Base-by-base conservation (phyloP, 2,113 vertebrate genomes). In the Caranx melampygus region DNA sequence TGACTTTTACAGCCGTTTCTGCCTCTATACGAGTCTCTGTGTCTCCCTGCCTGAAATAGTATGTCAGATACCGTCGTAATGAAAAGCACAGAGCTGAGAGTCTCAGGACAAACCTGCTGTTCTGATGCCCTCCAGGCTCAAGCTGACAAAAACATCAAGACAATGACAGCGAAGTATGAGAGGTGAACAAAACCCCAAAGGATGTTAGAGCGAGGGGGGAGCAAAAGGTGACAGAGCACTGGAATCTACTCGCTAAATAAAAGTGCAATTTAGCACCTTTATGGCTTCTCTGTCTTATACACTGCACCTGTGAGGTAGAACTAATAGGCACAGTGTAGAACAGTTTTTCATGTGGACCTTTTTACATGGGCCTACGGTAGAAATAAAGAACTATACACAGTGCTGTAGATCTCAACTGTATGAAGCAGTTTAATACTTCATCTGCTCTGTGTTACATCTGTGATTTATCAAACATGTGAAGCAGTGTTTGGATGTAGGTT, bases 71-170 rank as follows among this genome's bases (percentile, higher is more conserved):
- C 42, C 45, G 70, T 88, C 65, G 77, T 91, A 91, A 94, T 84
- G 87, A 92, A 90, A 91, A 86, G 80, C 94, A 90, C 91, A 94
- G 85, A 94, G 61, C 59, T 52, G 93, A 93, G 93, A 93, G 94
- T 77, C 76, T 87, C 82, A 82, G 91, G 89, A 94, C 92, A 93
- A 95, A 95, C 96, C 96, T 95, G 94, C 95, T 93, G 89, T 93
- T 96, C 95, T 91, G 94, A 94, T 96, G 96, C 95, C 97, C 96
- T 96, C 93, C 94, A 93, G 96, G 94, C 95, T 94, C 90, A 91
- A 96, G 89, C 96, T 97, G 97, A 97, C 97, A 97, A 95, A 96
- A 96, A 95, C 94, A 95, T 97, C 96, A 96, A 94, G 91, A 95
- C 95, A 94, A 93, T 97, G 97, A 98, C 97, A 96, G 95, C 95